A percentile compares a stretch with the other conserved stretches of the same genome.
phyloP scores from a whole-genome alignment of 2,113 vertebrate species.

The Petromus typicus region DNA sequence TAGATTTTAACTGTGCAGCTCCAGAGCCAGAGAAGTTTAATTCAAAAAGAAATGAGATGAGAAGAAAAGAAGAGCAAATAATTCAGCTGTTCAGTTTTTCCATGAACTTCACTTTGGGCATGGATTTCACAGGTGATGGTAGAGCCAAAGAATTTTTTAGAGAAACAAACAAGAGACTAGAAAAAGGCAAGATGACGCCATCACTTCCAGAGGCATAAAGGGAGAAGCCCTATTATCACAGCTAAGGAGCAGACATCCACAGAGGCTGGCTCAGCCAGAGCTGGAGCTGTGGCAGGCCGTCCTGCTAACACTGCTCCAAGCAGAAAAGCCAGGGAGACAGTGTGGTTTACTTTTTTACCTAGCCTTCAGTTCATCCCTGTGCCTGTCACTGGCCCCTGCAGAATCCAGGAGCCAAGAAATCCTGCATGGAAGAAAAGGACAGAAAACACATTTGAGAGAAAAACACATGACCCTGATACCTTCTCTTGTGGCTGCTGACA shows the following conservation, averaged over 20 bases:
- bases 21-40: background rate
- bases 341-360: rapidly evolving
- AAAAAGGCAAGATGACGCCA: background rate
- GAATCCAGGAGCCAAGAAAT: background rate
- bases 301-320: background rate
- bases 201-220: background rate
- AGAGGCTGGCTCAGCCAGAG: background rate
- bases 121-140: background rate
- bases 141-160: background rate
- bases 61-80: no score
- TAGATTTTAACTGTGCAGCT: background rate
- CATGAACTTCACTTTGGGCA: background rate
- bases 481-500: background rate
- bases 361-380: background rate
- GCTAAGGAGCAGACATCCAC: no score
- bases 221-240: background rate
- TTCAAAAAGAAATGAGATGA: background rate
- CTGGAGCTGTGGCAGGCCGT: background rate
- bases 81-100: no score
- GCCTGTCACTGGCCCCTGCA: background rate
- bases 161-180: background rate
- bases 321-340: background rate
- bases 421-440: background rate
- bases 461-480: background rate
- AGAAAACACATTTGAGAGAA: background rate